Evolutionary conservation across 1,140 invertebrate species (phyloP).

Genomic region (Caenorhabditis brenneri): DNA sequence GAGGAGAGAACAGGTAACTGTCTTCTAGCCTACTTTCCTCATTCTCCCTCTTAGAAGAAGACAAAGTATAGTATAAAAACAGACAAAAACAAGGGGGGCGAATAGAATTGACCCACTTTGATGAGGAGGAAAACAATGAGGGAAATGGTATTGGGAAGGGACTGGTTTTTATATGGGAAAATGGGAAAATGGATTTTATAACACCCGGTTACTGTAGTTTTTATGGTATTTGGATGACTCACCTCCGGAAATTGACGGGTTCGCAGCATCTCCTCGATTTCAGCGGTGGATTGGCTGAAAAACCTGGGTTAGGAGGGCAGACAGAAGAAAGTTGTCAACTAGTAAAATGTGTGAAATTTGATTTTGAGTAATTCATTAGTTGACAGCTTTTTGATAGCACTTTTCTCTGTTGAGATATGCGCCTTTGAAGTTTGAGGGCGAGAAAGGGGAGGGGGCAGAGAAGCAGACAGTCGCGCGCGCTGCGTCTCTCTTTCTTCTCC

Average conservation of each 20-base stretch:
- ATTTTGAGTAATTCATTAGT: not conserved
- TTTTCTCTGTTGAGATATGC: too few species aligned
- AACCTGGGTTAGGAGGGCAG: not conserved
- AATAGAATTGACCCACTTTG: constrained; percentile 17
- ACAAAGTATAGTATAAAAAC: not conserved
- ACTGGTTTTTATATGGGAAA: not conserved
- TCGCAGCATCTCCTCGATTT: constrained; percentile 44
- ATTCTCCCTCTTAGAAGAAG: not conserved
- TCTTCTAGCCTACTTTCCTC: not conserved
- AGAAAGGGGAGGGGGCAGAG: too few species aligned
- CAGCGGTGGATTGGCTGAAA: constrained; percentile 8
- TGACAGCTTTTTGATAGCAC: not conserved
- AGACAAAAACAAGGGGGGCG: not conserved
- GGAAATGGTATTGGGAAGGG: not conserved
- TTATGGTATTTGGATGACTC: not conserved
- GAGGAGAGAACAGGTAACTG: not conserved
- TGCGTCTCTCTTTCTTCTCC: too few species aligned
- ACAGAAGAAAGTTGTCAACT: not conserved
- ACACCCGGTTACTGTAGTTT: not conserved
- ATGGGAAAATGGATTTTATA: not conserved
- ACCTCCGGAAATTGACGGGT: constrained; percentile 47
- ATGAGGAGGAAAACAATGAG: constrained; percentile 20
- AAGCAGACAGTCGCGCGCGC: too few species aligned
- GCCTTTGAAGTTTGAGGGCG: too few species aligned
- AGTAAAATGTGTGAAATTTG: too few species aligned